phyloP scores from a whole-genome alignment of 2,797 vertebrate genomes.

The Falco berigora region DNA sequence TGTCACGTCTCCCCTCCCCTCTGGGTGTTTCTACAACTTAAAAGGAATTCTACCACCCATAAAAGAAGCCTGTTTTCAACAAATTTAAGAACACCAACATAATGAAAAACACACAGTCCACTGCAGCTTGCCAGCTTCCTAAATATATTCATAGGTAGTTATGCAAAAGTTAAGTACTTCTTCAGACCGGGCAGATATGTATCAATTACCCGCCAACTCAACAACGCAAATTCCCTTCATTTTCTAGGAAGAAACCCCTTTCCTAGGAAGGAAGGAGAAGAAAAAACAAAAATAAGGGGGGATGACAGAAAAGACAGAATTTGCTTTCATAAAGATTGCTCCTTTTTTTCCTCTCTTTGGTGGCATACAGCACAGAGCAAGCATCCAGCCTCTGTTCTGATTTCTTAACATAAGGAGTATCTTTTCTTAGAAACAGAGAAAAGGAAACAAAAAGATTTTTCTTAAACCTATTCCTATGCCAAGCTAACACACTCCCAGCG shows the following conservation, averaged over 20 bases:
- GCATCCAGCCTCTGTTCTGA: not conserved
- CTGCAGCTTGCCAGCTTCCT: not conserved
- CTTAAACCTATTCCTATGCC: not conserved
- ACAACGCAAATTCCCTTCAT: not conserved
- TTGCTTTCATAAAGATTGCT: not conserved
- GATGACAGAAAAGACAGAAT: no score
- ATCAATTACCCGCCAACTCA: slow-evolving; percentile 16
- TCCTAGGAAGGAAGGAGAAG: not conserved
- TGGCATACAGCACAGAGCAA: not conserved
- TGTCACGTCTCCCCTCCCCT: not conserved
- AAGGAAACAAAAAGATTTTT: not conserved
- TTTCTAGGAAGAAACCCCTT: not conserved
- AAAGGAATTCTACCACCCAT: not conserved
- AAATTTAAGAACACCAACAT: not conserved
- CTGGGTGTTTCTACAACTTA: not conserved
- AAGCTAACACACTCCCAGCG: not conserved
- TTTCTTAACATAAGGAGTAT: not conserved
- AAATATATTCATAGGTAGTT: not conserved
- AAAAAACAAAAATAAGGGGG: not conserved
- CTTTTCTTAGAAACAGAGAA: not conserved
- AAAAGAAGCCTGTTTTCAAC: not conserved
- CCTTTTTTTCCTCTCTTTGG: not conserved
- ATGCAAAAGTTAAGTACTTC: slow-evolving; percentile 33
- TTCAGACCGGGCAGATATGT: not conserved
- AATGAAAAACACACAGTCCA: slow-evolving; percentile 11